Evolutionary conservation across 2,797 vertebrate species (phyloP).

Genomic region (Intellagama lesueurii): DNA sequence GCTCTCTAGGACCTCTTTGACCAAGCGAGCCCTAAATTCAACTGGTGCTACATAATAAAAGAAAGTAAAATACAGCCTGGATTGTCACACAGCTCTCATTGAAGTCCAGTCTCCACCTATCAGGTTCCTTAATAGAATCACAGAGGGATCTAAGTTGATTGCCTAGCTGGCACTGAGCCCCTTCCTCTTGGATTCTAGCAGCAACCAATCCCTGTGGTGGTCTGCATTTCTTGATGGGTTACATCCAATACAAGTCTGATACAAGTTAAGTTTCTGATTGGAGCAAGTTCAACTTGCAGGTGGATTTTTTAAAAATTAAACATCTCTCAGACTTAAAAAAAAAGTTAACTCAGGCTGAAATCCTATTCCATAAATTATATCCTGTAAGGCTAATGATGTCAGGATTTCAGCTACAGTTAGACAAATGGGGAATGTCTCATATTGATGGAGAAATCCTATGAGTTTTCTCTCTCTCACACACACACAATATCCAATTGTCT

Average conservation of each 20-base stretch:
- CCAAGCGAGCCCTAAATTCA: not conserved
- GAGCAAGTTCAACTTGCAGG: slow-evolving; percentile 11
- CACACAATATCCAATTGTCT: slow-evolving; percentile 14
- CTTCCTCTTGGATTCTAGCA: no score
- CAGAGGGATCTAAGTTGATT: no score
- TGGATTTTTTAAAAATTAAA: not conserved
- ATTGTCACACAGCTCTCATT: not conserved
- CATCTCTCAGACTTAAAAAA: no score
- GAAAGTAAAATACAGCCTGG: not conserved
- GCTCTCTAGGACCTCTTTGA: not conserved
- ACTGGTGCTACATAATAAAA: not conserved
- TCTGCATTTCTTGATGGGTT: not conserved
- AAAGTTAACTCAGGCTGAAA: not conserved
- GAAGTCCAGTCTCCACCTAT: not conserved
- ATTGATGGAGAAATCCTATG: slow-evolving; percentile 35
- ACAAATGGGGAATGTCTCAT: slow-evolving; percentile 42
- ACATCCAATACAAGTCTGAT: not conserved
- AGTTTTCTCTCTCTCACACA: not conserved
- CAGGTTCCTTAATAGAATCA: no score
- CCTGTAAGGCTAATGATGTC: no score
- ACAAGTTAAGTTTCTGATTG: not conserved
- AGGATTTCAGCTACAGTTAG: not conserved
- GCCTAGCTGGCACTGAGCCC: no score
- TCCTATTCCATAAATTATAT: no score
- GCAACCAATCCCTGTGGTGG: not conserved